phyloP scores from a whole-genome alignment of 2,797 vertebrate genomes.

The Siniperca obscura region DNA sequence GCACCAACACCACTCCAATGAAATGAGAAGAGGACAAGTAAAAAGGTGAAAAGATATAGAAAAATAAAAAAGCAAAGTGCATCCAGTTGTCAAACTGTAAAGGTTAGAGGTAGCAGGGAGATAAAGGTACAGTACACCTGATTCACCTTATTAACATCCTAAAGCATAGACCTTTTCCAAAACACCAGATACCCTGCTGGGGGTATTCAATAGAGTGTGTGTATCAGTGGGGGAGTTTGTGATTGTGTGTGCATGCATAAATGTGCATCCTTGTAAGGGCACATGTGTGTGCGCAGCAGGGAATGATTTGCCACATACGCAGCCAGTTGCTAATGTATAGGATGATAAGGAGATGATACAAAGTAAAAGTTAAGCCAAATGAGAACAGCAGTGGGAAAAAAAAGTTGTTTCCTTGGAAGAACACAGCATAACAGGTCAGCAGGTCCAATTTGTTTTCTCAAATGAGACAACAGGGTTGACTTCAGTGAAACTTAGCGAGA shows the following conservation, averaged over 20 bases:
- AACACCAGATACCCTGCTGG: conserved; percentile 6
- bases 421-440: not conserved
- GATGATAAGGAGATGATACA: not conserved
- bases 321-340: not conserved
- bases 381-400: not conserved
- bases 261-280: not conserved
- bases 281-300: not conserved
- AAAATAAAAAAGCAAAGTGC: not conserved
- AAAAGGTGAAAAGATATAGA: not conserved
- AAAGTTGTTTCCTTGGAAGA: not conserved
- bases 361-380: not conserved
- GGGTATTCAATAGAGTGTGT: not conserved
- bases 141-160: not conserved
- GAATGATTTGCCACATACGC: not conserved
- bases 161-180: conserved; percentile 14
- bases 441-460: not conserved
- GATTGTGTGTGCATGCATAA: not conserved
- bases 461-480: not conserved
- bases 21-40: not conserved
- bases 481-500: not conserved
- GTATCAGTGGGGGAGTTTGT: not conserved
- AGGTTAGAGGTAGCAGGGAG: conserved; percentile 1
- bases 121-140: conserved; percentile 13
- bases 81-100: conserved; percentile 20
- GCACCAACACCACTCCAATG: not conserved